Evolutionary conservation across 2,888 invertebrate species (phyloP), one percentile per base, ranked within the genome.

Genomic region (Sinelater perroti): DNA sequence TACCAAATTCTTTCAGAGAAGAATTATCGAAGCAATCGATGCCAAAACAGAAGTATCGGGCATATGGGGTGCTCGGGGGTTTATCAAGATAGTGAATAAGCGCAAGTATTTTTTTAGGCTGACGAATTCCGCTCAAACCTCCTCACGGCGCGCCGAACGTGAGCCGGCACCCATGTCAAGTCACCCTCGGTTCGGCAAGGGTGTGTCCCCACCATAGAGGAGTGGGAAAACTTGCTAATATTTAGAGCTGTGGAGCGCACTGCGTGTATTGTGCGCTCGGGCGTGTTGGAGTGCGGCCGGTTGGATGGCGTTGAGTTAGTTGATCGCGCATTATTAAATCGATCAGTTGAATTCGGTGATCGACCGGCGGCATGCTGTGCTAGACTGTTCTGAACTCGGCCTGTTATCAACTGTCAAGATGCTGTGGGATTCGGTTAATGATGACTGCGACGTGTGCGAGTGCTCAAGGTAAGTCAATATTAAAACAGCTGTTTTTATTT

Each of bases 401-500:
- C n/a, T n/a, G n/a, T n/a, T n/a, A n/a, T n/a, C n/a, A n/a, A n/a
- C n/a, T n/a, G n/a, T 7, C 16, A 36, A 63, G 45, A 65, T 60
- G 60, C 40, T 78, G 69, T 79, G 76, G 77, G 77, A 78, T 70
- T 63, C 74, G 53, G 67, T 75, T 45, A 69, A 65, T 31, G 75
- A 76, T 53, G 71, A 76, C 33, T 79, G 78, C 68, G 78, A 79
- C 60, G 73, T 76, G 64, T 80, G 76, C 65, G 75, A 79, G 61
- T 80, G 77, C 70, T 75, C 79, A 67, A 80, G 79, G 79, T 79
- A 78, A 70, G 61, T 65, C 61, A 52, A 33, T 47, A 26, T 16
- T 53, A 45, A 36, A 56, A 53, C 47, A 58, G 53, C 20, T 55
- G 45, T 36, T 40, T 62, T 61, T 55, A 50, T 59, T 53, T 60